Conservation (phyloP, 2,888 invertebrate genomes). For the Eilema caniola region DNA sequence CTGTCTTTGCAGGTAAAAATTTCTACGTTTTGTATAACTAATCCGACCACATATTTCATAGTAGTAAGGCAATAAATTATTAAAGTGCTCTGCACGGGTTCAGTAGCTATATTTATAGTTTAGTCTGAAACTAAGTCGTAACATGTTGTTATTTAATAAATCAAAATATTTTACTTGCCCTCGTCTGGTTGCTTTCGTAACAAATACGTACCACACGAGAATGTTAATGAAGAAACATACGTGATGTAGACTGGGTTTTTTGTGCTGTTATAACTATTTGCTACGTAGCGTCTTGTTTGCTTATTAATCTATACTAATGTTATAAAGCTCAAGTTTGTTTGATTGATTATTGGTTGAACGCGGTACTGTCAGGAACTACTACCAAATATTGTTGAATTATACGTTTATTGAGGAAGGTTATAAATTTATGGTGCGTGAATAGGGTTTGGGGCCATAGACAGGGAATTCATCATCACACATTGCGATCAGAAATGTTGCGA, state of each 20-base stretch:
- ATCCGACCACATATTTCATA: conserved; percentile 37
- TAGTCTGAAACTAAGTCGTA: background rate
- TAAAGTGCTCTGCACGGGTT: conserved; percentile 22
- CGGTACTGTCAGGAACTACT: too few species aligned
- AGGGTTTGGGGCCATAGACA: too few species aligned
- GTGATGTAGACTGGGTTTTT: background rate
- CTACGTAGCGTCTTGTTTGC: background rate
- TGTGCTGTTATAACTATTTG: background rate
- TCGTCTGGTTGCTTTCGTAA: background rate
- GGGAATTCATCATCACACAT: too few species aligned
- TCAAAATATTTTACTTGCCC: background rate
- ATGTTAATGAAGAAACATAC: background rate
- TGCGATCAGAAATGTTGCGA: too few species aligned
- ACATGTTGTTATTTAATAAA: background rate
- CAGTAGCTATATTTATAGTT: background rate
- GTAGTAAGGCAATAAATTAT: conserved; percentile 38
- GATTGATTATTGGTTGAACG: too few species aligned
- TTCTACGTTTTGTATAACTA: conserved; percentile 29
- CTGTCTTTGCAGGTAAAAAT: conserved; percentile 21
- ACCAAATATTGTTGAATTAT: too few species aligned
- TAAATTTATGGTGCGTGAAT: too few species aligned
- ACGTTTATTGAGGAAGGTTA: too few species aligned
- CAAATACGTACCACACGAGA: background rate
- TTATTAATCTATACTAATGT: background rate
- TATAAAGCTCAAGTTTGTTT: background rate